Evolutionary conservation across 2,797 vertebrate species (phyloP).

Genomic region (Sebastes baramenuke): DNA sequence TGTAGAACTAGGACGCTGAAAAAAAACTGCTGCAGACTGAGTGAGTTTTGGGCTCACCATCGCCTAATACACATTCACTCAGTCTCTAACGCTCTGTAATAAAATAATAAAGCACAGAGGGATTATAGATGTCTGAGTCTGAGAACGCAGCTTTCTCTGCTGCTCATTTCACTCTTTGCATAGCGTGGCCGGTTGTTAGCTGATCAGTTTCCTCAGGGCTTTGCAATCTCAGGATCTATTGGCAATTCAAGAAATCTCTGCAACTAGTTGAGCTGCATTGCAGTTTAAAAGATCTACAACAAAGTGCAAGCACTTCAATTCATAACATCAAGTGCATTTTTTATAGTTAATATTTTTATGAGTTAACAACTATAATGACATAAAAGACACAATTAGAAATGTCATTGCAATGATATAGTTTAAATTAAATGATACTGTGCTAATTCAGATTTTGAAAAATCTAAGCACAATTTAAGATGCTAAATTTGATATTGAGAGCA

Average conservation of each 20-base stretch:
- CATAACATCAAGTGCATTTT: neutral
- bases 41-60: neutral
- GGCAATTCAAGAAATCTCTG: neutral
- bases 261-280: neutral
- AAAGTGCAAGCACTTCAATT: neutral
- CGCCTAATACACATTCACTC: neutral
- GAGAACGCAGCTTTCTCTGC: constrained; percentile 2
- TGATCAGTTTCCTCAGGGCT: neutral
- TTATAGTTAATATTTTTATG: too few species aligned
- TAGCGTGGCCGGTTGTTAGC: neutral
- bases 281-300: neutral
- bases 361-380: too few species aligned
- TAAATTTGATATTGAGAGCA: too few species aligned
- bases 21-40: constrained; percentile 22
- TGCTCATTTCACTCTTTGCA: constrained; percentile 4
- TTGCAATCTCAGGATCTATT: constrained; percentile 16
- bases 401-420: too few species aligned
- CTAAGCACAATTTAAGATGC: too few species aligned
- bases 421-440: too few species aligned
- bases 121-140: constrained; percentile 35
- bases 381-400: too few species aligned
- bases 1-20: neutral
- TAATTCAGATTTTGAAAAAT: too few species aligned
- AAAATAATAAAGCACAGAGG: constrained; percentile 25
- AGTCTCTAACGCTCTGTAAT: constrained; percentile 21